Conservation (phyloP, 2,797 vertebrate species). For the Pygocentrus nattereri region DNA sequence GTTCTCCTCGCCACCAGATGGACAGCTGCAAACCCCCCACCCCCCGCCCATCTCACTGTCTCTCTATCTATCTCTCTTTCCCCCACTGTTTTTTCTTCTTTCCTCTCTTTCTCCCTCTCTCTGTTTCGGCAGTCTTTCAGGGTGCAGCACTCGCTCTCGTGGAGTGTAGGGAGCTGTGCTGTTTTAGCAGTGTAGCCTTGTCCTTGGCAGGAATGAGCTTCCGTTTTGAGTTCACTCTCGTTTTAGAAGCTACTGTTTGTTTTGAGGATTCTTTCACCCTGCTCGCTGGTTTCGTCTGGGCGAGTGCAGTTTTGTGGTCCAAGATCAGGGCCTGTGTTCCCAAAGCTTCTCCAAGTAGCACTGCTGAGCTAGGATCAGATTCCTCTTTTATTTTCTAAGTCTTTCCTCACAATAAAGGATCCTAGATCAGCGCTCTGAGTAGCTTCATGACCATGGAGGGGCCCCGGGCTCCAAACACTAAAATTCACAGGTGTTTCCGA, state of each 20-base stretch:
- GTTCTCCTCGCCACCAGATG: constrained; percentile 51
- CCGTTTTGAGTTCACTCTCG: constrained; percentile 39
- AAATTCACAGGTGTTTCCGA: neutral
- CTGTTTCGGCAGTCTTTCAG: neutral
- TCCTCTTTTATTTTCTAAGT: too few relatives aligned
- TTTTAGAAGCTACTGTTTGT: constrained; percentile 55
- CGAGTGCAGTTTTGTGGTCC: constrained; percentile 31
- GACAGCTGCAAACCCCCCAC: constrained; percentile 61
- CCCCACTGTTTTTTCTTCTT: neutral
- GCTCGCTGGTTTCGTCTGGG: constrained; percentile 17
- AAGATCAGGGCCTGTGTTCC: neutral
- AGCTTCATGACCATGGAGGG: too few relatives aligned
- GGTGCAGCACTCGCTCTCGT: constrained; percentile 4
- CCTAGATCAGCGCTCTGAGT: too few relatives aligned
- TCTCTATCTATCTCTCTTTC: too few relatives aligned
- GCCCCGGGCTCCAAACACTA: too few relatives aligned
- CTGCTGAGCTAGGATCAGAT: too few relatives aligned
- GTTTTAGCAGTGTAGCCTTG: constrained; percentile 48
- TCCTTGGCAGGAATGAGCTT: constrained; percentile 41
- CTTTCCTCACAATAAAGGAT: too few relatives aligned
- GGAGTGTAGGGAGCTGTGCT: constrained; percentile 25
- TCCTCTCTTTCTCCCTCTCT: neutral
- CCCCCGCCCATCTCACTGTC: neutral
- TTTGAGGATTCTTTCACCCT: constrained; percentile 36
- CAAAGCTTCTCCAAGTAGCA: too few relatives aligned